These are phyloP conservation scores for Ciconia stormi DNA, from an alignment of 2,113 vertebrate genomes.

Conservation along the genomic window DNA sequence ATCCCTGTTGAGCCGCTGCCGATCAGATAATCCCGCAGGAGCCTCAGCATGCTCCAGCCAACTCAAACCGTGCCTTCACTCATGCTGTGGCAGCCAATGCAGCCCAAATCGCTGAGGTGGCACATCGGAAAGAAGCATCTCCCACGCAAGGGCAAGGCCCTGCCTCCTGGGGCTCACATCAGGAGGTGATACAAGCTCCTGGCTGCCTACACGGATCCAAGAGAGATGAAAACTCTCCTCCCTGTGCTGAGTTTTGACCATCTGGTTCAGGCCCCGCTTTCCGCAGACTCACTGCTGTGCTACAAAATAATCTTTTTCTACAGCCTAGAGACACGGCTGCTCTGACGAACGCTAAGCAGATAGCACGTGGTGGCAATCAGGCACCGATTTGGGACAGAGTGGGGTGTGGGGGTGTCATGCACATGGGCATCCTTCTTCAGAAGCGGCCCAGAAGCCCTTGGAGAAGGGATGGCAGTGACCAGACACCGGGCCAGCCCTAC, in stretches of 20 bases:
- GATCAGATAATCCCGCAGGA: neutral
- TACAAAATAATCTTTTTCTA: neutral
- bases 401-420: rapidly evolving
- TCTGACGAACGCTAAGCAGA: neutral
- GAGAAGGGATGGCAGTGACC: neutral
- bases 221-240: neutral
- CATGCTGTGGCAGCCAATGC: neutral
- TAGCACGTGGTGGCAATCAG: rapidly evolving
- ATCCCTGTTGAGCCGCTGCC: neutral
- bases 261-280: neutral
- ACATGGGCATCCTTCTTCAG: neutral
- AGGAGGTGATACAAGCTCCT: neutral
- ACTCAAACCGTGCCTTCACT: neutral
- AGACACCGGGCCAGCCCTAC: neutral
- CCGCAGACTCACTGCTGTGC: neutral
- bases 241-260: neutral
- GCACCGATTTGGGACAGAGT: neutral
- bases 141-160: too few species aligned
- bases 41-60: neutral
- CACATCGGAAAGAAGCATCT: neutral
- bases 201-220: neutral
- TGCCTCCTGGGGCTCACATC: neutral
- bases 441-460: neutral
- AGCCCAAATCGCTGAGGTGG: neutral
- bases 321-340: neutral